Evolutionary conservation across 2,888 invertebrate species (phyloP).

Genomic region (Calameuta pallipes): DNA sequence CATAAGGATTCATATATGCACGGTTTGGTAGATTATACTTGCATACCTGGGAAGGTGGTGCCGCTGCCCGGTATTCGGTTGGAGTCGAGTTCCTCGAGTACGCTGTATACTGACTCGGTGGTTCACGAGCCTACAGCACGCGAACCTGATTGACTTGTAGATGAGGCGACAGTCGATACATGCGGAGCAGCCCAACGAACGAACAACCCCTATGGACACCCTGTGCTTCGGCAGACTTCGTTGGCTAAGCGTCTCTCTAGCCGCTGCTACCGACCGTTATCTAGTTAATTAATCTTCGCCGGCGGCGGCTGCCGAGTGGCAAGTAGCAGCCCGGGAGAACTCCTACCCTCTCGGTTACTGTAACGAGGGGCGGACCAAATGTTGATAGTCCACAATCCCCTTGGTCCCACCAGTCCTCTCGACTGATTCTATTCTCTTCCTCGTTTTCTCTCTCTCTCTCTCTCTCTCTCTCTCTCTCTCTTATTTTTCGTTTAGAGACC

Average conservation of each 20-base stretch:
- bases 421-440: neutral
- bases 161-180: conserved; percentile 65
- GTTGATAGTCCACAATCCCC: conserved; percentile 30
- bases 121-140: conserved; percentile 61
- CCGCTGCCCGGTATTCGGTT: neutral
- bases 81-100: conserved; percentile 11
- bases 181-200: conserved; percentile 13
- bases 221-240: conserved; percentile 1
- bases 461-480: neutral
- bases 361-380: conserved; percentile 49
- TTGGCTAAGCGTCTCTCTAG: conserved; percentile 9
- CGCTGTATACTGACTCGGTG: conserved; percentile 22
- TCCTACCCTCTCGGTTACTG: conserved; percentile 39
- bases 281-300: conserved; percentile 64
- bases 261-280: conserved; percentile 45
- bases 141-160: conserved; percentile 66
- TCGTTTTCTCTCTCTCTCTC: neutral
- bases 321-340: conserved; percentile 45
- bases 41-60: conserved; percentile 45
- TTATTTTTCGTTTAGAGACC: neutral
- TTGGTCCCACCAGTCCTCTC: neutral
- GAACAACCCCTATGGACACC: conserved; percentile 15
- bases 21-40: conserved; percentile 57
- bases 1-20: conserved; percentile 66
- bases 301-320: conserved; percentile 43